Evolutionary conservation across 2,888 invertebrate species (phyloP), one percentile per base, ranked within the genome.

Genomic region (Parnassius apollo): DNA sequence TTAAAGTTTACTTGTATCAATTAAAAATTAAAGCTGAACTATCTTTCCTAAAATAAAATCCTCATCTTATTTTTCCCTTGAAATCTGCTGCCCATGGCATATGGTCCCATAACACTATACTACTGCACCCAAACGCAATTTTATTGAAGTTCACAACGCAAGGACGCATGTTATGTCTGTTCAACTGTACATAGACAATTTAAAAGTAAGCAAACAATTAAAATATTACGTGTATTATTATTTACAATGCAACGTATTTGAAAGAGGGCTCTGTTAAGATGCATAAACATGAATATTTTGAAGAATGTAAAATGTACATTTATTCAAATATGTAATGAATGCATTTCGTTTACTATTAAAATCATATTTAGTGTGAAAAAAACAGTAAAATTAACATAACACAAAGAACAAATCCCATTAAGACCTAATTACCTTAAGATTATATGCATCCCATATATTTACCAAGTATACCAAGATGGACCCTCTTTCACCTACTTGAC

Each of bases 401-500:
- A 58, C 56, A 59, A 45, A 46, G 12, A 4, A 69, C 67, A 64
- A 69, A 18, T 54, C 57, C 73, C n/a, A 18, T 48, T 12, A 48
- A 2, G 8, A 13, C 13, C 1, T 48, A 48, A 13, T 48, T 48
- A 48, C 48, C 48, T 72, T 88, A 89, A 91, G 80, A 66, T 78
- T 74, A 69, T 80, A 81, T 59, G 76, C 68, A 69, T 89, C 87
- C 88, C 83, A 83, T 69, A 88, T 76, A 82, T 83, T 88, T 79
- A 84, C 82, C 84, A 90, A 84, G 78, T 84, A 86, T 81, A 87
- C 87, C 81, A 91, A 84, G 68, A 85, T 77, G 78, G 91, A 91
- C 82, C 91, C 91, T 82, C 89, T 91, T 86, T 91, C 91, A 81
- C 88, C 89, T 89, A 90, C 87, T 87, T 88, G 83, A 66, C 79